Evolutionary conservation across 2,888 invertebrate species (phyloP).

Genomic region (Rhopalosiphum nymphaeae): DNA sequence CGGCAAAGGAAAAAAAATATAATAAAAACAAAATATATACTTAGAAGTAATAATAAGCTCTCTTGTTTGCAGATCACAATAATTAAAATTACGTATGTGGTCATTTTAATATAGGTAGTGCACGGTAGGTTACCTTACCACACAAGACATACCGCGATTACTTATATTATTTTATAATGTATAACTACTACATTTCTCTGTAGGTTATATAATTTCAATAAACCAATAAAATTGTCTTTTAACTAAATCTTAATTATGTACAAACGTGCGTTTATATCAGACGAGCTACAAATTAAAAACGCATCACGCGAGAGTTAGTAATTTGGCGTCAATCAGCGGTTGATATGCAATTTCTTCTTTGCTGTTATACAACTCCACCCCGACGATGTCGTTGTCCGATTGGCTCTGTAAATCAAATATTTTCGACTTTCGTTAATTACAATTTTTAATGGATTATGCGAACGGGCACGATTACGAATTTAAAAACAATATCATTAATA

Average conservation of each 20-base stretch:
- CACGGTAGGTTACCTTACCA: not conserved
- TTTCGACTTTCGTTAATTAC: not conserved
- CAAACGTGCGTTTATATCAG: not conserved
- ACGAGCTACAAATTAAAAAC: not conserved
- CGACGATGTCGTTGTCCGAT: not conserved
- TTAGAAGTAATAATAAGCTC: not conserved
- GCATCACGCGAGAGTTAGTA: not conserved
- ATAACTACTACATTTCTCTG: not conserved
- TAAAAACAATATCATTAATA: not conserved
- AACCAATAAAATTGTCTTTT: not conserved
- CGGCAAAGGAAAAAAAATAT: not conserved
- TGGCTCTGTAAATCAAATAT: slow-evolving; percentile 22
- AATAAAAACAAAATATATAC: too few species aligned
- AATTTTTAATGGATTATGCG: not conserved
- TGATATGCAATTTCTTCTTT: slow-evolving; percentile 33
- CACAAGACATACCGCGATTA: not conserved
- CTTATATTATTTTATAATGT: not conserved
- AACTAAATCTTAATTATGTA: not conserved
- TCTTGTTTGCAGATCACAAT: not conserved
- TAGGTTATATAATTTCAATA: not conserved
- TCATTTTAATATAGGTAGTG: too few species aligned
- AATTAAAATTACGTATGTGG: not conserved
- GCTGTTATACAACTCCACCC: slow-evolving; percentile 20
- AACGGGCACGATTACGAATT: not conserved
- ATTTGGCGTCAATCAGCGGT: slow-evolving; percentile 17